Base-by-base conservation (phyloP, 2,113 vertebrate species). In the Labeo rohita region DNA sequence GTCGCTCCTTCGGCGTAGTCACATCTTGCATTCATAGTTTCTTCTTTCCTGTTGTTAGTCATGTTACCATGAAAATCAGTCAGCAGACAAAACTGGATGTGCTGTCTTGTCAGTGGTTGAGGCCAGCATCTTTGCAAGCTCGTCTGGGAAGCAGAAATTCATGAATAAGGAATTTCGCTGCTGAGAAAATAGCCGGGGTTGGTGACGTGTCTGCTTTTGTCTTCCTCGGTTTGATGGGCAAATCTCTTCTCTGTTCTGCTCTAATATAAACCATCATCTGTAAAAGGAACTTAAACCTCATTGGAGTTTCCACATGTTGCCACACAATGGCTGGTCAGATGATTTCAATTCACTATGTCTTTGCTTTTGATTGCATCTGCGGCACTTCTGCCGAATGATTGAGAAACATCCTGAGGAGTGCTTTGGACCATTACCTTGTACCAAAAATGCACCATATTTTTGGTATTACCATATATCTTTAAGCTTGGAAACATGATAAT, bases 241-340 rank as follows among this genome's bases (percentile, higher is more conserved):
- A 77, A 65, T 15, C 23, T 68, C 16, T 34, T 68, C 45, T 87
- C 49, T 47, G 21, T 74, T 77, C 18, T 77, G 36, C 45, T 45
- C 34, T 15, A 15, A 16, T 43, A 15, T 2, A 56, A 36, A 36
- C 15, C 9, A 21, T 10, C 18, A 39, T 77, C 52, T 68, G 45
- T 68, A 39, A 70, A 83, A 39, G 47, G 65, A 70, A 83, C 61
- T 70, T 65, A 39, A 70, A 36, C 49, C 65, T 18, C 23, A 8
- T 63, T 85, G 43, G 68, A 68, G 49, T 87, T 79, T 72, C 81
- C 80, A 83, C 73, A 45, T 34, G 52, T 66, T 81, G 39, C 6
- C 45, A 50, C 65, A 79, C 18, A 23, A 73, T 52, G 52, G n/a
- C 9, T 28, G 65, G 81, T 90, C 91, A 90, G 89, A 90, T 92